Percentiles rank a stretch among this genome's conserved stretches.
phyloP scores from a whole-genome alignment of 2,888 invertebrate genomes.

The Chymomyza fuscimana region DNA sequence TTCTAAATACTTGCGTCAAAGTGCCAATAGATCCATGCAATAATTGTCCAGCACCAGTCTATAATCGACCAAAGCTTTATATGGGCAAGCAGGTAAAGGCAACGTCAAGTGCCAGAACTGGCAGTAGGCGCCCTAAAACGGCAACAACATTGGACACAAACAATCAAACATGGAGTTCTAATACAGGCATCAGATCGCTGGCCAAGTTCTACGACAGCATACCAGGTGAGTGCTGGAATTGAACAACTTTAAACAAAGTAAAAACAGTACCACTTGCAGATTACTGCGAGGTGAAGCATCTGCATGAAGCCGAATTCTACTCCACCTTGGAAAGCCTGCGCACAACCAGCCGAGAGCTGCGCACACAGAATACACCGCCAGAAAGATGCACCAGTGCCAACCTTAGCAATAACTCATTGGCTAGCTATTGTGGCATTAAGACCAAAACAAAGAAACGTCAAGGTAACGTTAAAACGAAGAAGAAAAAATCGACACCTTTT shows the following conservation, averaged over 20 bases:
- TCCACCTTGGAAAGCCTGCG: conserved; percentile 83
- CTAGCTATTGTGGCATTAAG: conserved; percentile 20
- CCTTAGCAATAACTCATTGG: conserved; percentile 31
- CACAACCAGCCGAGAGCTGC: conserved; percentile 71
- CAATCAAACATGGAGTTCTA: conserved; percentile 45
- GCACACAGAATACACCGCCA: conserved; percentile 48
- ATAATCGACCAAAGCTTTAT: conserved; percentile 82
- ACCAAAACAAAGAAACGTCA: conserved; percentile 48
- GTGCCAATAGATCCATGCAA: conserved; percentile 87
- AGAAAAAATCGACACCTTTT: conserved; percentile 31
- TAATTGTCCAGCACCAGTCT: conserved; percentile 86
- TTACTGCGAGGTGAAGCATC: conserved; percentile 87
- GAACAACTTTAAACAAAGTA: background rate
- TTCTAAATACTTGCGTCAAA: conserved; percentile 86
- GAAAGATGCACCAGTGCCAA: conserved; percentile 42
- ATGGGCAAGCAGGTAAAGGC: conserved; percentile 59
- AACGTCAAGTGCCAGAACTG: conserved; percentile 21
- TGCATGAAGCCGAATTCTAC: conserved; percentile 88
- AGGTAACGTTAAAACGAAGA: conserved; percentile 46
- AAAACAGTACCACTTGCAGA: conserved; percentile 78
- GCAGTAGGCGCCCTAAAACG: conserved; percentile 11
- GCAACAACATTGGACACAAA: conserved; percentile 24
- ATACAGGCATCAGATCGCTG: conserved; percentile 82
- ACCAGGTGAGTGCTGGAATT: conserved; percentile 80
- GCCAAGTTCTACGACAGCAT: conserved; percentile 89